A percentile compares a stretch with the other conserved stretches of the same genome.
phyloP scores from a whole-genome alignment of 2,113 vertebrate species.

The Scatophagus argus region DNA sequence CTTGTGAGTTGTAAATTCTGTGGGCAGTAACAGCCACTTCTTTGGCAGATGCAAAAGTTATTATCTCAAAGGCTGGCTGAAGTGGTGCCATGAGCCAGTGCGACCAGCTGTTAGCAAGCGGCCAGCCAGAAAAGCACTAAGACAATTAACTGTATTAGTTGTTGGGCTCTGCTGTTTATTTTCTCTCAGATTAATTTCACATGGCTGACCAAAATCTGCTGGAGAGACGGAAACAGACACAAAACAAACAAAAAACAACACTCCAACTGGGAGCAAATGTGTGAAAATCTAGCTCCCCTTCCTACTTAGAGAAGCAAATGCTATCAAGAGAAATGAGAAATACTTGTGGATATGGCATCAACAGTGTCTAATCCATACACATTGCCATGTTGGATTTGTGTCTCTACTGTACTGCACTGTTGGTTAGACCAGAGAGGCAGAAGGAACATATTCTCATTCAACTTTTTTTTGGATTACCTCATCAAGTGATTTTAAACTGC shows the following conservation, averaged over 20 bases:
- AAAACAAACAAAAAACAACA: constrained; percentile 59
- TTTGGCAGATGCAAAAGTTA: constrained; percentile 98
- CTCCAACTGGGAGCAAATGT: constrained; percentile 58
- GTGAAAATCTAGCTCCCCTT: constrained; percentile 33
- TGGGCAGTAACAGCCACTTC: constrained; percentile 92
- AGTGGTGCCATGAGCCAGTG: constrained; percentile 92
- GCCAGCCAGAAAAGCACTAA: constrained; percentile 89
- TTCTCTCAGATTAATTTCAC: constrained; percentile 95
- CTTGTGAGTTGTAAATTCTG: constrained; percentile 99
- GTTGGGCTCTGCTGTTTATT: constrained; percentile 95
- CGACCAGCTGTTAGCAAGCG: constrained; percentile 96
- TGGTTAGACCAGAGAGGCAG: constrained; percentile 12
- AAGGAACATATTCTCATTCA: constrained; percentile 11
- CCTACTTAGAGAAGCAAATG: constrained; percentile 34
- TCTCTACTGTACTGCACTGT: neutral
- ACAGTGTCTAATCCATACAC: constrained; percentile 31
- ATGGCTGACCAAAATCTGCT: constrained; percentile 80
- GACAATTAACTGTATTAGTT: constrained; percentile 98
- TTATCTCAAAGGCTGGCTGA: constrained; percentile 97
- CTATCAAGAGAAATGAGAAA: constrained; percentile 51
- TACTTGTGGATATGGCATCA: constrained; percentile 35
- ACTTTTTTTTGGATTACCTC: constrained; percentile 39
- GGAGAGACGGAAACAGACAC: constrained; percentile 52
- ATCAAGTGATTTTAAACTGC: constrained; percentile 46
- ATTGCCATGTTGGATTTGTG: constrained; percentile 53